phyloP scores from a whole-genome alignment of 1,140 invertebrate genomes.

The Drosophila oshimai region DNA sequence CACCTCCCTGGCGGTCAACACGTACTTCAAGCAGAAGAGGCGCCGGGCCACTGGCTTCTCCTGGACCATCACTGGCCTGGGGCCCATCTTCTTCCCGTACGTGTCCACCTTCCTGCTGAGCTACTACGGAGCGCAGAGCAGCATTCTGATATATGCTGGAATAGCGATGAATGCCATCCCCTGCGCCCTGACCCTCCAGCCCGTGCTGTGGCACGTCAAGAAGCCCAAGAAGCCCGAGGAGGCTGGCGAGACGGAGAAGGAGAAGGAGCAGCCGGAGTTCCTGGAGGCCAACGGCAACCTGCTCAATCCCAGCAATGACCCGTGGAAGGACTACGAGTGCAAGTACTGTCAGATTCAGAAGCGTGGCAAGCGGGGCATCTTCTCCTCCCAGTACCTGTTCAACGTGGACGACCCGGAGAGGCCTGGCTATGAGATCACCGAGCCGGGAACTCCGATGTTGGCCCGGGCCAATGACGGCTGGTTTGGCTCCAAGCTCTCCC shows the following conservation, averaged over 20 bases:
- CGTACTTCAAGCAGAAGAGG: constrained; percentile 85
- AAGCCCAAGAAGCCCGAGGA: constrained; percentile 33
- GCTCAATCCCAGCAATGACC: constrained; percentile 18
- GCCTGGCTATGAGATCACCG: constrained; percentile 86
- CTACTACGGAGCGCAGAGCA: constrained; percentile 84
- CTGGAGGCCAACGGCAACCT: constrained; percentile 61
- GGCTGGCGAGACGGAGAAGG: not conserved
- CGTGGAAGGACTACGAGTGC: constrained; percentile 83
- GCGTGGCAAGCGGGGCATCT: constrained; percentile 82
- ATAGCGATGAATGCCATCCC: constrained; percentile 85
- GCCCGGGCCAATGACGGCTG: constrained; percentile 87
- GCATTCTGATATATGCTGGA: constrained; percentile 85
- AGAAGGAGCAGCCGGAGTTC: constrained; percentile 29
- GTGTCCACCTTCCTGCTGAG: constrained; percentile 83
- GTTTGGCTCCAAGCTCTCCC: constrained; percentile 83
- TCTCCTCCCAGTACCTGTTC: constrained; percentile 87
- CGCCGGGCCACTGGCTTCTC: constrained; percentile 85
- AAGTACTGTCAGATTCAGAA: constrained; percentile 69
- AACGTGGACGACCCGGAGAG: constrained; percentile 86
- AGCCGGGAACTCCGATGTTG: constrained; percentile 87
- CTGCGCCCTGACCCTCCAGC: constrained; percentile 85
- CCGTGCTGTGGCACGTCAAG: constrained; percentile 85
- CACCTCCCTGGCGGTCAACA: constrained; percentile 85
- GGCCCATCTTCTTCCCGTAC: constrained; percentile 85
- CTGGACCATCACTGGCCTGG: constrained; percentile 85